A percentile compares a stretch with the other conserved stretches of the same genome.
Evolutionary conservation across 2,113 vertebrate species (phyloP).

Genomic region (Cyanistes caeruleus): DNA sequence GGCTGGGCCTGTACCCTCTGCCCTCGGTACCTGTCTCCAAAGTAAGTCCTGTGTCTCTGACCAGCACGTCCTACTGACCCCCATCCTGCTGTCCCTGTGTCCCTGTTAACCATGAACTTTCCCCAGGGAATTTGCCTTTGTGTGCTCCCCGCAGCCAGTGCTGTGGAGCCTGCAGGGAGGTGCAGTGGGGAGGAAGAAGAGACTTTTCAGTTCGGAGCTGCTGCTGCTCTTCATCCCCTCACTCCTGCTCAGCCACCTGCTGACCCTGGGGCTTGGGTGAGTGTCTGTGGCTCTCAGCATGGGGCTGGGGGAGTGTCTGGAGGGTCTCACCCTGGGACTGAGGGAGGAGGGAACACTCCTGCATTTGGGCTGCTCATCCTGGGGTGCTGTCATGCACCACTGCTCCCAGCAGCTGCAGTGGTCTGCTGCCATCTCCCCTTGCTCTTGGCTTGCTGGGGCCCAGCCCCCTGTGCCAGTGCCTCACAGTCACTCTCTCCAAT

Average conservation of each 20-base stretch:
- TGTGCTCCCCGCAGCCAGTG: slow-evolving; percentile 33
- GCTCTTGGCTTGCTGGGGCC: background rate
- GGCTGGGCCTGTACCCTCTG: background rate
- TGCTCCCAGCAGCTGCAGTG: background rate
- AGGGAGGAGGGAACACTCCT: background rate
- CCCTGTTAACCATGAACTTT: background rate
- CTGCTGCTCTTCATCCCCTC: slow-evolving; percentile 57
- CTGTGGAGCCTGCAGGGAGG: slow-evolving; percentile 46
- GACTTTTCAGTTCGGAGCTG: slow-evolving; percentile 50
- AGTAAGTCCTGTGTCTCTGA: background rate
- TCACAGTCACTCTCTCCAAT: background rate
- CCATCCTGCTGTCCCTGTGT: fast-evolving
- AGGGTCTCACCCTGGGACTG: background rate
- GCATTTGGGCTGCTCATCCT: background rate
- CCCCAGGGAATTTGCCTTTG: slow-evolving; percentile 53
- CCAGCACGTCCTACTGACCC: background rate
- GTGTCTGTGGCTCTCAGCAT: background rate
- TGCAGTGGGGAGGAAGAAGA: slow-evolving; percentile 43
- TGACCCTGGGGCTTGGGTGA: slow-evolving; percentile 60
- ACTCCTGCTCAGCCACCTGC: slow-evolving; percentile 46
- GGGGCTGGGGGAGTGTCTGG: background rate
- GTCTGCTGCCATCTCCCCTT: background rate
- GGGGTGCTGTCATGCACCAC: background rate
- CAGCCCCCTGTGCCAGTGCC: fast-evolving
- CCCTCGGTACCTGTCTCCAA: background rate